Conservation (phyloP, 1,140 invertebrate genomes). For the Drosophila neocordata region DNA sequence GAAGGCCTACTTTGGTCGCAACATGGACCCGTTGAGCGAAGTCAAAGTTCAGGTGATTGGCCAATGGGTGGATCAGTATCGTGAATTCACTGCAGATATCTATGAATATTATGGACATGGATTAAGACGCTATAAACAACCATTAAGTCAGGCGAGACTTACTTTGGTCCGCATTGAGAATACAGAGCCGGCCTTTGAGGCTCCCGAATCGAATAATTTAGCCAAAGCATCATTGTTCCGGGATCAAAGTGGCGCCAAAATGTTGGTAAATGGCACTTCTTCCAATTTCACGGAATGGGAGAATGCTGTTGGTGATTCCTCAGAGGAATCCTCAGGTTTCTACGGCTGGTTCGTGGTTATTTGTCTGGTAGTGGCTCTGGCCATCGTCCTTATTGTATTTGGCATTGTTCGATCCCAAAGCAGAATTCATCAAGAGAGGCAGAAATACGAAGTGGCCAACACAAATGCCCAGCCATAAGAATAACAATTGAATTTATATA, state of each 20-base stretch:
- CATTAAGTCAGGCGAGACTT: conserved; percentile 39
- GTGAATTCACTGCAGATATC: conserved; percentile 68
- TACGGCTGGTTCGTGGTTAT: conserved; percentile 72
- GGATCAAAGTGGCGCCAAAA: conserved; percentile 24
- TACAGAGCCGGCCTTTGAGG: conserved; percentile 70
- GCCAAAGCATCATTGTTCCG: conserved; percentile 56
- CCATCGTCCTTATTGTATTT: conserved; percentile 46
- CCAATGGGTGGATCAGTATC: conserved; percentile 73
- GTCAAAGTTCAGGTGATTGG: conserved; percentile 72
- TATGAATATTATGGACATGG: conserved; percentile 74
- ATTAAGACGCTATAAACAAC: conserved; percentile 47
- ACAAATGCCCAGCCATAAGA: conserved; percentile 31
- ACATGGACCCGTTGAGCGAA: conserved; percentile 68
- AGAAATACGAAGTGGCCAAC: conserved; percentile 63
- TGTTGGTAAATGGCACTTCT: conserved; percentile 21
- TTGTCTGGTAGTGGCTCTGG: conserved; percentile 55
- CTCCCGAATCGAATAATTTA: conserved; percentile 64
- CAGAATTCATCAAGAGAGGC: conserved; percentile 46
- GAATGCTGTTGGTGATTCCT: conserved; percentile 18
- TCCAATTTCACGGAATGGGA: conserved; percentile 55
- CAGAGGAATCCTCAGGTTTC: conserved; percentile 32
- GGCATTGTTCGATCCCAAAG: conserved; percentile 54
- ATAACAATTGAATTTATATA: conserved; percentile 12
- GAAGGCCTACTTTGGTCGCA: conserved; percentile 70
- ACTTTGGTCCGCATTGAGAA: conserved; percentile 68